Conservation (phyloP, 2,113 vertebrate genomes). For the Papio anubis region DNA sequence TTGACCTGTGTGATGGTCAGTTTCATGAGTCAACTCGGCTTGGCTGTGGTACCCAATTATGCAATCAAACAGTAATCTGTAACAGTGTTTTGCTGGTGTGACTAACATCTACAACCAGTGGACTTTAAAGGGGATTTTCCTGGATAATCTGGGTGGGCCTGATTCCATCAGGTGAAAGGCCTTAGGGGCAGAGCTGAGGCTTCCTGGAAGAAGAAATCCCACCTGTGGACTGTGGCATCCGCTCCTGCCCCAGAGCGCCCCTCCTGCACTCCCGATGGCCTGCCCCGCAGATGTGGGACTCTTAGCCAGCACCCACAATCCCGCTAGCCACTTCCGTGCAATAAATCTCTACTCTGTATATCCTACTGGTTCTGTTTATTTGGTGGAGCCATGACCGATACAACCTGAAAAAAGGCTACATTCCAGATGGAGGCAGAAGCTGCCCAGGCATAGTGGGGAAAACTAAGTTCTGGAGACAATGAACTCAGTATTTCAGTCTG, state of each 20-base stretch:
- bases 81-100: background rate
- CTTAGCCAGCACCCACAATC: rapidly evolving
- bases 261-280: no score
- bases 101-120: background rate
- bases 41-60: background rate
- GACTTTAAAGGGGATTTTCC: background rate
- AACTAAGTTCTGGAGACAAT: background rate
- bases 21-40: background rate
- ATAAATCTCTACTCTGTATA: background rate
- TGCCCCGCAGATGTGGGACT: no score
- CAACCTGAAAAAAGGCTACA: background rate
- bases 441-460: background rate
- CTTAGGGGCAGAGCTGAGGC: background rate
- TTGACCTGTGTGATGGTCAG: background rate
- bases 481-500: background rate
- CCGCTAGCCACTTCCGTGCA: rapidly evolving
- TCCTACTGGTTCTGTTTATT: background rate
- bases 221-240: background rate
- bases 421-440: background rate
- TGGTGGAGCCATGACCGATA: background rate
- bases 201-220: background rate
- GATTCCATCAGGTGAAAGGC: background rate
- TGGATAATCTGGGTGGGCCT: background rate
- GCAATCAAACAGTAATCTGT: background rate
- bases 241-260: background rate